These are phyloP conservation scores for Dicrurus megarhynchus DNA, from an alignment of 2,113 vertebrate species.

Conservation along the genomic window DNA sequence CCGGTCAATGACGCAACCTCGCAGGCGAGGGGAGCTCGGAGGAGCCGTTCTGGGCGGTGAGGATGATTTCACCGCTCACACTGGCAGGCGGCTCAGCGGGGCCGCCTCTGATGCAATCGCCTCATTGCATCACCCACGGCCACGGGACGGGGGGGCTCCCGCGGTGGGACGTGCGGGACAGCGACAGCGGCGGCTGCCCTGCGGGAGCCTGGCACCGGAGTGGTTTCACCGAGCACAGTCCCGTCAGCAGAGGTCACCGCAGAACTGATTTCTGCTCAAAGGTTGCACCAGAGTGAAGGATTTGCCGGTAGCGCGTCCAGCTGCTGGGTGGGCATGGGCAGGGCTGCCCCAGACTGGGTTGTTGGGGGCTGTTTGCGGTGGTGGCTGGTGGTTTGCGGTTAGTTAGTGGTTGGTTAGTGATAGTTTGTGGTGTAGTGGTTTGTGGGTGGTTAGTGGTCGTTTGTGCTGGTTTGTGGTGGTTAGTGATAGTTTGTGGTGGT, in stretches of 20 bases:
- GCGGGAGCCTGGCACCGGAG: background rate
- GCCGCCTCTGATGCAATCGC: background rate
- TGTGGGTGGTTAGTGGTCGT: background rate
- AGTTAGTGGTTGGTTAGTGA: background rate
- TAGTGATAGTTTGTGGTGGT: background rate
- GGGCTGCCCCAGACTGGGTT: background rate
- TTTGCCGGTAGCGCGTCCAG: background rate
- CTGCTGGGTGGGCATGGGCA: background rate
- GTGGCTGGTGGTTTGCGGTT: background rate
- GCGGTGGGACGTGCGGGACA: background rate
- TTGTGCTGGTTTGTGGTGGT: background rate
- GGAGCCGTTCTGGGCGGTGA: background rate
- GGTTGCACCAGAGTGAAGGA: rapidly evolving
- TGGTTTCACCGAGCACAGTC: rapidly evolving
- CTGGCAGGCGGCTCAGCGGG: background rate
- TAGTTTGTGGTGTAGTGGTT: background rate
- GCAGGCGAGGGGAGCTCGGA: background rate
- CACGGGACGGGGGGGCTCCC: background rate
- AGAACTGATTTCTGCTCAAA: background rate
- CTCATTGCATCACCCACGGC: background rate
- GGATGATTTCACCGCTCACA: background rate
- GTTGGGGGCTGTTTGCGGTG: background rate
- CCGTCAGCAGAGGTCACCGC: background rate
- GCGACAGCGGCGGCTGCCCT: background rate
- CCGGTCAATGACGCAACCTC: background rate